Base-by-base conservation (phyloP, 2,797 vertebrate genomes). In the Gambelia wislizenii region DNA sequence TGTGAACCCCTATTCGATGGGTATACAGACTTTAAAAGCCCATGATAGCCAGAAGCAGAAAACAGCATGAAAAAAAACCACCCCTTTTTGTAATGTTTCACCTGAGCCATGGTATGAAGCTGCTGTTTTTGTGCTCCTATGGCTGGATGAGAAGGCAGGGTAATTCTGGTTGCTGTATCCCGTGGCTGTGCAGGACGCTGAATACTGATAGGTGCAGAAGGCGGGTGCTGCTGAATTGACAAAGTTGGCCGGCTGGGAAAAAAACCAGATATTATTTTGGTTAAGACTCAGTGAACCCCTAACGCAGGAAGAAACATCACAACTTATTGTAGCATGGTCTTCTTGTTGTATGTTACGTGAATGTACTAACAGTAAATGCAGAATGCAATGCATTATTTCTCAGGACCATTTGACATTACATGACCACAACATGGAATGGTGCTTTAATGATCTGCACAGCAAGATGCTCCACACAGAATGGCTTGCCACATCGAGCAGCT, bases 51-150 rank as follows among this genome's bases (percentile, higher is more conserved):
- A 83, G 27, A 83, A 10, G 27, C n/a, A 83, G 4, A 49, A 39
- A n/a, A 83, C n/a, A 42, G 20, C 22, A 75, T 18, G 20, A 61
- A 69, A 77, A 44, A 0, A 84, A n/a, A 64, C n/a, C n/a, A n/a
- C n/a, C n/a, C n/a, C 1, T 47, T 47, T 3, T 10, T 70, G 27
- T 20, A 0, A 16, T 30, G 10, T 70, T 64, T 92, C 90, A 99
- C 99, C 98, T 99, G 99, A 13, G 98, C 96, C 98, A 99, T 98
- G 18, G 98, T 97, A 94, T 99, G 99, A 0, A 98, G 97, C 96
- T 99, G 99, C 61, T 98, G 97, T 87, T 99, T 99, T 84, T 98
- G 98, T 0, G 97, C 91, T 33, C 98, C 99, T 4, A 99, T 96
- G 0, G 98, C 98, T 0, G 99, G 98, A 94, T 99, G 98, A 0